Base-by-base conservation (phyloP, 2,888 invertebrate species). In the Phalera bucephala region DNA sequence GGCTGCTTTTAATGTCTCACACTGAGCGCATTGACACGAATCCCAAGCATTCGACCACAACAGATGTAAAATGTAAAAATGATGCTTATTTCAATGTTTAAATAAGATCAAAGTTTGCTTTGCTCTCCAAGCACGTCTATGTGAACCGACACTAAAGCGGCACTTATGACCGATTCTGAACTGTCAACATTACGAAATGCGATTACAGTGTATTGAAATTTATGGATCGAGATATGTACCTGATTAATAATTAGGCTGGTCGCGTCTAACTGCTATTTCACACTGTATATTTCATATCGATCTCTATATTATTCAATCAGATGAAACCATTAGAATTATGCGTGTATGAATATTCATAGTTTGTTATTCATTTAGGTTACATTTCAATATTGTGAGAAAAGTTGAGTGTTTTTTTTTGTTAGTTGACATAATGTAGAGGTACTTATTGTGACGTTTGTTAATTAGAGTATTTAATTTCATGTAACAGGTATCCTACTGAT, bases 221-320 rank as follows among this genome's bases (percentile, higher is more conserved):
- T 80, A 84, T 84, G 79, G 74, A 77, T 69, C 71, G 68, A 75
- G 68, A 77, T 80, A 17, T 17, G n/a, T 17, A 57, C 58, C 52
- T 53, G 49, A 38, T 51, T 60, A 60, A 58, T 66, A 52, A 64
- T 63, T 48, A 51, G 41, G 32, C 40, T 31, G 27, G 35, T 45
- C 51, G 54, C 52, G 68, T 52, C 36, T 50, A 33, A 46, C 52
- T 50, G 63, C 60, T 49, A 71, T 64, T 61, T 84, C 76, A 69
- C 83, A 85, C 85, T 85, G 86, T 78, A 84, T 86, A 78, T 81
- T 80, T 75, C 79, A 86, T 74, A 57, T 51, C 48, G 72, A 72
- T 78, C 80, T 76, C 50, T 49, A 78, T 80, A 75, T 78, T 82
- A 82, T 74, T 62, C 71, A 75, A 75, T 52, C 52, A 60, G 71